Base-by-base conservation (phyloP, 2,888 invertebrate species). In the Megastigmus dorsalis region DNA sequence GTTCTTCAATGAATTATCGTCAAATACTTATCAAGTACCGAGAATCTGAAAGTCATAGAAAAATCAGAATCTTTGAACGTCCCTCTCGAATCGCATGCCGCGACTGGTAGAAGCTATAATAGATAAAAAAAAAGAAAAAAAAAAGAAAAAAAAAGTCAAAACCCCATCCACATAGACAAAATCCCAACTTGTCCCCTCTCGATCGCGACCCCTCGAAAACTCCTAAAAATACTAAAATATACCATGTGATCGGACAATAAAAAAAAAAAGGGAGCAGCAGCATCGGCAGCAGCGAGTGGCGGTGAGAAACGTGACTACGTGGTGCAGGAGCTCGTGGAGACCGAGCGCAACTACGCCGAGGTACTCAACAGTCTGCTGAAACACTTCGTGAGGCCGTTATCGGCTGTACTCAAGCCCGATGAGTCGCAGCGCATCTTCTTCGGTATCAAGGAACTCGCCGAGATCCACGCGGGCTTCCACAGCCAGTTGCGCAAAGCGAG, bases 331-430 rank as follows among this genome's bases (percentile, higher is more conserved):
- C 90, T 99, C 68, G 92, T 98, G 43, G 98, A 98, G 87, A 99
- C 99, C 0, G 99, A 99, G 89, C 94, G 94, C 83, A 99, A 99
- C 89, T 99, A 99, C 87, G 94, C 98, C 59, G 96, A 97, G 84
- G 98, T 98, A 10, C 90, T 99, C 65, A 92, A 92, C 84, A 97
- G 96, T 89, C 91, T 97, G 60, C 92, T 94, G 80, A 91, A 92
- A 80, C 92, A 94, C 86, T 97, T 96, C 85, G 92, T 95, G 89
- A 90, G 92, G 81, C 95, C 95, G 2, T 89, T 99, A 78, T 91
- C 91, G 70, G 90, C 91, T 59, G 89, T 93, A 78, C 89, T 99
- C 82, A 92, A 92, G 78, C 91, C 92, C 15, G 94, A 95, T 72
- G 95, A 97, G 81, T 90, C 93, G 81, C 91, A 93, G 77, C 90